phyloP scores from a whole-genome alignment of 2,113 vertebrate genomes.

The Hyaena hyaena region DNA sequence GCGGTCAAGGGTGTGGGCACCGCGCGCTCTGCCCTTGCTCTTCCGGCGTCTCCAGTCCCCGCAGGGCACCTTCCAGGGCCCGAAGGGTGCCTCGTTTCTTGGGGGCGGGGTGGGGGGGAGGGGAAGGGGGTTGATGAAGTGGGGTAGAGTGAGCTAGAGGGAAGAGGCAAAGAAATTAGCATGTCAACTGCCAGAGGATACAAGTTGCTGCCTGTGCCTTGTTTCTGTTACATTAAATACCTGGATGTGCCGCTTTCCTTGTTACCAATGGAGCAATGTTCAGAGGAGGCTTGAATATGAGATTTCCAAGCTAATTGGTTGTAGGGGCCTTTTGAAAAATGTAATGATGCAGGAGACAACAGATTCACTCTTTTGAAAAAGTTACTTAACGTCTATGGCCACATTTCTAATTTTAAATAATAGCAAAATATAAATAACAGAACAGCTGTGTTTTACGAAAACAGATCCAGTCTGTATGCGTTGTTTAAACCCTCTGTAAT shows the following conservation, averaged over 20 bases:
- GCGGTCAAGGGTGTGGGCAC: not conserved
- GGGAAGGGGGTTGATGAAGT: not conserved
- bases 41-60: not conserved
- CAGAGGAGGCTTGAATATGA: constrained; percentile 5
- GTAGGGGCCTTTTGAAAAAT: not conserved
- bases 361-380: constrained; percentile 54
- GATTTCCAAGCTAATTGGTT: constrained; percentile 55
- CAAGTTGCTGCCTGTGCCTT: constrained; percentile 74
- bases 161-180: constrained; percentile 70
- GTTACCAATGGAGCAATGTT: constrained; percentile 32
- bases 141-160: not conserved
- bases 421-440: constrained; percentile 63
- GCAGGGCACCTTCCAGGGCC: not conserved
- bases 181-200: constrained; percentile 62
- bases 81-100: not conserved
- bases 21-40: not conserved
- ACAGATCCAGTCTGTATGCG: constrained; percentile 42
- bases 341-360: constrained; percentile 42
- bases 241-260: constrained; percentile 58
- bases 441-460: constrained; percentile 70
- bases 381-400: constrained; percentile 31
- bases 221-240: constrained; percentile 63
- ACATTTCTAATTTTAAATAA: constrained; percentile 59
- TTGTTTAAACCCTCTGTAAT: constrained; percentile 65
- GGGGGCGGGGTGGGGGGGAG: no score